These are phyloP conservation scores for Pristionchus entomophagus DNA, from an alignment of 2,888 invertebrate species.

Conservation along the genomic window DNA sequence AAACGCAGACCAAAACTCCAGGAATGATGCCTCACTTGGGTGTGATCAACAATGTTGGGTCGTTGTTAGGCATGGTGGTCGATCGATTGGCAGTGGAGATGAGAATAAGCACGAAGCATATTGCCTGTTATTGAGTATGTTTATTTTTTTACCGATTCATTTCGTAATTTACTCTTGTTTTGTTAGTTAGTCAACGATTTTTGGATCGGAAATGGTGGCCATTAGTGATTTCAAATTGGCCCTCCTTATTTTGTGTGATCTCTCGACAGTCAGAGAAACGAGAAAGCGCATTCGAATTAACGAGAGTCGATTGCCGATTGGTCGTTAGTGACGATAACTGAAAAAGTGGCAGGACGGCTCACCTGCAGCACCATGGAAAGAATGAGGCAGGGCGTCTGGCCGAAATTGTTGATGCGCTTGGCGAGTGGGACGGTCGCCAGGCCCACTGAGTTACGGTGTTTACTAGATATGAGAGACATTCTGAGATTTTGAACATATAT, in stretches of 20 bases:
- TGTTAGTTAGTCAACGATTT: too few species aligned
- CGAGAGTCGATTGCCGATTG: background rate
- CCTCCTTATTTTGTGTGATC: too few species aligned
- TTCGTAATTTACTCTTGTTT: too few species aligned
- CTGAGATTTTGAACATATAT: too few species aligned
- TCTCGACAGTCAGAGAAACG: too few species aligned
- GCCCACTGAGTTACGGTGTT: constrained; percentile 40
- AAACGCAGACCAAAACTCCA: too few species aligned
- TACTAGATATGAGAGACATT: too few species aligned
- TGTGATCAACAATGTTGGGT: background rate
- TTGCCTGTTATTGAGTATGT: too few species aligned
- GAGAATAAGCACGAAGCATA: constrained; percentile 19
- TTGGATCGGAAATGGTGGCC: too few species aligned
- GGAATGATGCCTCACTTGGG: constrained; percentile 22
- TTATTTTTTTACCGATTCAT: too few species aligned
- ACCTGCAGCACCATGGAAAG: constrained; percentile 33
- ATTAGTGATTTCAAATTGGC: too few species aligned
- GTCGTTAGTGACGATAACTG: background rate
- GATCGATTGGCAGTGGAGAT: constrained; percentile 21
- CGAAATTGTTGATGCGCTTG: constrained; percentile 41
- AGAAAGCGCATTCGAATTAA: background rate
- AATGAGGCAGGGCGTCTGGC: constrained; percentile 42
- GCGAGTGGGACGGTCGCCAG: background rate
- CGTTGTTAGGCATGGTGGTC: constrained; percentile 30
- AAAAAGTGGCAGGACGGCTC: background rate